Evolutionary conservation across 2,888 invertebrate species (phyloP).

Genomic region (Metopia argyrocephala): DNA sequence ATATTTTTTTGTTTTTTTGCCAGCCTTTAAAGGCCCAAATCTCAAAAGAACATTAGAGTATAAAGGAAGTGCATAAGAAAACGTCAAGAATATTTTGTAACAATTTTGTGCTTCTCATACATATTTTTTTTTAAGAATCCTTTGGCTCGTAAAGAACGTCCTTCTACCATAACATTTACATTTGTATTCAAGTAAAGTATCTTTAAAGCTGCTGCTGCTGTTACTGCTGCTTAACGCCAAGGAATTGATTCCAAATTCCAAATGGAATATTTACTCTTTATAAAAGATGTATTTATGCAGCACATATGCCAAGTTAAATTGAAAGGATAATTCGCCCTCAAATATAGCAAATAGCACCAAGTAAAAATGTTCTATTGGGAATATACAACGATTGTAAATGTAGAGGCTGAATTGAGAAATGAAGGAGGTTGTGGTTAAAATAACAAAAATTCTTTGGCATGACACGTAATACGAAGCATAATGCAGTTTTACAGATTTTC

Average conservation of each 20-base stretch:
- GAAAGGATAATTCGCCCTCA: slow-evolving; percentile 78
- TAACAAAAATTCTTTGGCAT: neutral
- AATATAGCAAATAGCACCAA: slow-evolving; percentile 39
- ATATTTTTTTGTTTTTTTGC: neutral
- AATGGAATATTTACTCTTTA: slow-evolving; percentile 51
- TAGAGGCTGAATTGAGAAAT: slow-evolving; percentile 26
- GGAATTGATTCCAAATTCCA: slow-evolving; percentile 45
- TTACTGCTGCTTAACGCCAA: neutral
- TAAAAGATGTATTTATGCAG: slow-evolving; percentile 61
- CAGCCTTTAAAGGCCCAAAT: slow-evolving; percentile 34
- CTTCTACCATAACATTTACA: slow-evolving; percentile 10
- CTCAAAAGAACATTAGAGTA: slow-evolving; percentile 5
- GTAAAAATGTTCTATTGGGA: slow-evolving; percentile 74
- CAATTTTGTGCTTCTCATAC: slow-evolving; percentile 23
- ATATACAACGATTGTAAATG: slow-evolving; percentile 33
- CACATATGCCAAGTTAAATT: slow-evolving; percentile 78
- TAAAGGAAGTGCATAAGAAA: slow-evolving; percentile 55
- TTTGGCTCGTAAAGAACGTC: neutral
- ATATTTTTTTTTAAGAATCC: neutral
- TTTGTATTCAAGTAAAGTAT: slow-evolving; percentile 52
- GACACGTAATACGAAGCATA: slow-evolving; percentile 28
- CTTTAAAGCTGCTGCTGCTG: slow-evolving; percentile 6
- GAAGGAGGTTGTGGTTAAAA: neutral
- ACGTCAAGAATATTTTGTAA: slow-evolving; percentile 60
- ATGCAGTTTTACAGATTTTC: slow-evolving; percentile 56